Evolutionary conservation across 2,113 vertebrate genomes (phyloP).

Genomic region (Sclerurus mexicanus): DNA sequence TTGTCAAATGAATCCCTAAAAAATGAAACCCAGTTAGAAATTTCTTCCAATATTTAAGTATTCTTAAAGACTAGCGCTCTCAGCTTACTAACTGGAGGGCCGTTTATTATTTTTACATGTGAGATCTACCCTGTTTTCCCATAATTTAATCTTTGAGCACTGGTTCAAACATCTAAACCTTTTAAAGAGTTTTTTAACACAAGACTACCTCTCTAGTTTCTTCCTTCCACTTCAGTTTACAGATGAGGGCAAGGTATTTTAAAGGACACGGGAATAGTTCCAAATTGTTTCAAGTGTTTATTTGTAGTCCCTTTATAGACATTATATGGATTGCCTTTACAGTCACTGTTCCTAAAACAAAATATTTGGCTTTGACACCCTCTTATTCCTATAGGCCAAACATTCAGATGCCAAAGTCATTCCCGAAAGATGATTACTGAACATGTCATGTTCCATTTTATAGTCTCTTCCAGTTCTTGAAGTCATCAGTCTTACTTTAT

Average conservation of each 20-base stretch:
- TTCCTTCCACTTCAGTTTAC: not conserved
- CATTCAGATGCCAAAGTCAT: not conserved
- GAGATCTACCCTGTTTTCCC: not conserved
- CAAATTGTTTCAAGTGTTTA: not conserved
- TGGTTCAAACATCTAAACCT: not conserved
- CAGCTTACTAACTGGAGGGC: not conserved
- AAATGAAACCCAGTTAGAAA: not conserved
- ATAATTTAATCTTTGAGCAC: not conserved
- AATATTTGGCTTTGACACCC: not conserved
- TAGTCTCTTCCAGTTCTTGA: not conserved
- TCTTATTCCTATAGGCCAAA: not conserved
- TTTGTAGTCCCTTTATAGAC: not conserved
- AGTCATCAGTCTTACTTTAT: not conserved
- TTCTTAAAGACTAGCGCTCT: not conserved
- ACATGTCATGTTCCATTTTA: not conserved
- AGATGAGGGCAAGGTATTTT: not conserved
- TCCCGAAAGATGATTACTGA: not conserved
- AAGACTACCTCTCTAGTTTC: not conserved
- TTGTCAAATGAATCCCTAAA: not conserved
- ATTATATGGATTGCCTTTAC: not conserved
- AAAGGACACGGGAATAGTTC: not conserved
- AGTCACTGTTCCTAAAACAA: not conserved
- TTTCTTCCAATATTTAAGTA: not conserved
- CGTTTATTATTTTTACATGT: not conserved
- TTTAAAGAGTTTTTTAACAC: not conserved